phyloP scores from a whole-genome alignment of 2,113 vertebrate genomes.

The Vanacampus margaritifer region DNA sequence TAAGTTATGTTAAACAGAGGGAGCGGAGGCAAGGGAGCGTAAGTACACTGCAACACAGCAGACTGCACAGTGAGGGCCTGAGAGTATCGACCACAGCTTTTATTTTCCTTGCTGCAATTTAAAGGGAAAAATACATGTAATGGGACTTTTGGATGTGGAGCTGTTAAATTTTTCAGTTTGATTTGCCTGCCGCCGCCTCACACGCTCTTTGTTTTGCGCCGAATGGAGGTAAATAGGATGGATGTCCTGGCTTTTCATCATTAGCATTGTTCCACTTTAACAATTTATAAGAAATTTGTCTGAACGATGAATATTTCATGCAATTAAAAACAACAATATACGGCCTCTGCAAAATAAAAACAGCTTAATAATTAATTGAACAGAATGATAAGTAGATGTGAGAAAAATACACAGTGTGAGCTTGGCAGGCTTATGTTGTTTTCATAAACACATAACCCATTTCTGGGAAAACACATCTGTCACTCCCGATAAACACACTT shows the following conservation, averaged over 20 bases:
- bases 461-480: slow-evolving; percentile 74
- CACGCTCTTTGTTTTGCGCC: slow-evolving; percentile 60
- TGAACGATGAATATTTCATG: slow-evolving; percentile 75
- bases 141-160: slow-evolving; percentile 74
- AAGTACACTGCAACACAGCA: slow-evolving; percentile 50
- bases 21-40: slow-evolving; percentile 51
- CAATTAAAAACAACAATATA: slow-evolving; percentile 79
- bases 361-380: slow-evolving; percentile 80
- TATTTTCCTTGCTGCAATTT: slow-evolving; percentile 70
- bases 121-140: slow-evolving; percentile 79
- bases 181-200: slow-evolving; percentile 61
- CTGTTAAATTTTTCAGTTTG: slow-evolving; percentile 79
- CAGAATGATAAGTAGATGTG: slow-evolving; percentile 75
- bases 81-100: slow-evolving; percentile 66
- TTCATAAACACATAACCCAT: slow-evolving; percentile 71
- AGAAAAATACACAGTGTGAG: slow-evolving; percentile 62
- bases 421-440: slow-evolving; percentile 67
- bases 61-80: slow-evolving; percentile 54
- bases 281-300: slow-evolving; percentile 80
- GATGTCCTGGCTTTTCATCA: slow-evolving; percentile 75
- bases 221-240: slow-evolving; percentile 75
- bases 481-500: slow-evolving; percentile 62
- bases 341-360: slow-evolving; percentile 71
- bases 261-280: slow-evolving; percentile 80
- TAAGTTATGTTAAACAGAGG: slow-evolving; percentile 65